Percentiles rank a stretch among this genome's conserved stretches.
Evolutionary conservation across 2,888 invertebrate genomes (phyloP).

Genomic region (Dryadula phaetusa): DNA sequence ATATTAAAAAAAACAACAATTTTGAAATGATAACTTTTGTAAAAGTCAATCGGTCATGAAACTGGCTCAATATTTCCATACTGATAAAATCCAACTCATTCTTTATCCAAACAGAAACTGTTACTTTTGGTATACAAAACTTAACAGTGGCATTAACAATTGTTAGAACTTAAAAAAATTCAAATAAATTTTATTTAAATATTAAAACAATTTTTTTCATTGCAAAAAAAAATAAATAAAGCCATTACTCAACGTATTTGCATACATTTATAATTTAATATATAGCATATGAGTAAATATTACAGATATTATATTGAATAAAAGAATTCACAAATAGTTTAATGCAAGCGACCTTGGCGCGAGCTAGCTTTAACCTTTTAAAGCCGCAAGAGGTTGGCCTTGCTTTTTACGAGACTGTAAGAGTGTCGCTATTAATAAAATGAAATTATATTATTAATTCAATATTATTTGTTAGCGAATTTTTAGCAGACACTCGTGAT

Average conservation of each 20-base stretch:
- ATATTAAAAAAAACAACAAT: too few relatives aligned
- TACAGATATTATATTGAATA: constrained; percentile 11
- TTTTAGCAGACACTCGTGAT: constrained; percentile 4
- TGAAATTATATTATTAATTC: constrained; percentile 19
- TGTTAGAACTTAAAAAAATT: neutral
- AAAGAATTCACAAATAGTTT: constrained; percentile 24
- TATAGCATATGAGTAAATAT: constrained; percentile 18
- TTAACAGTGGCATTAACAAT: neutral
- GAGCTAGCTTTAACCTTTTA: constrained; percentile 42
- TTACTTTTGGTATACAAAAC: neutral
- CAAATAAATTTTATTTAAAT: neutral
- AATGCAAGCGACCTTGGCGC: constrained; percentile 40
- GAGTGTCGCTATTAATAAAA: constrained; percentile 32
- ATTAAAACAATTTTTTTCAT: neutral
- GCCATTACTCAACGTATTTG: neutral
- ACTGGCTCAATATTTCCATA: neutral
- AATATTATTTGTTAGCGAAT: constrained; percentile 5
- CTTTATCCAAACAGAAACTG: neutral
- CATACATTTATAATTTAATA: constrained; percentile 15
- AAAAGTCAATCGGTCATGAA: neutral
- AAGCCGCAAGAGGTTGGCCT: constrained; percentile 41
- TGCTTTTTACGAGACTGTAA: constrained; percentile 42
- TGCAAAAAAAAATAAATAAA: neutral
- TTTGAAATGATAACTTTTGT: neutral
- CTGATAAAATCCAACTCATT: neutral